phyloP scores from a whole-genome alignment of 2,888 invertebrate genomes.

The Cerceris ruficornis region DNA sequence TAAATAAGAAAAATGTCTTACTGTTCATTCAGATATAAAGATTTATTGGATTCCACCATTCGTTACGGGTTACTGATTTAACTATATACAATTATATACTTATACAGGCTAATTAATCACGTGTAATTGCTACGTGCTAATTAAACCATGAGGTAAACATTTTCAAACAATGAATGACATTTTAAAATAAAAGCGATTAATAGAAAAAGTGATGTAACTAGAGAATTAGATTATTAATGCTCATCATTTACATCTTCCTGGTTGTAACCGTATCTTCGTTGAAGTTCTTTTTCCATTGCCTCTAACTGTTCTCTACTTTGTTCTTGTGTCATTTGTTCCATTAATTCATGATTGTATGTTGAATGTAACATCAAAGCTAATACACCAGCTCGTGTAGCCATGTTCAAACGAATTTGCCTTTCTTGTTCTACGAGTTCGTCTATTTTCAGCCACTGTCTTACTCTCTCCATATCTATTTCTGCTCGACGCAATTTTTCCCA shows the following conservation, averaged over 20 bases:
- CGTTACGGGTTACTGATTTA: too few relatives aligned
- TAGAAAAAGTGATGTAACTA: too few relatives aligned
- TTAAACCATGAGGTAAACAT: too few relatives aligned
- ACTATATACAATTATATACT: too few relatives aligned
- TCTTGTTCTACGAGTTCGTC: constrained; percentile 98
- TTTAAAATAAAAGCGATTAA: too few relatives aligned
- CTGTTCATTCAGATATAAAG: too few relatives aligned
- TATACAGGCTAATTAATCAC: too few relatives aligned
- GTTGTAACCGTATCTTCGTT: constrained; percentile 71
- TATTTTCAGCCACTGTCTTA: constrained; percentile 94
- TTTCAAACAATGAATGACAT: too few relatives aligned
- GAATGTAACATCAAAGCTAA: constrained; percentile 97
- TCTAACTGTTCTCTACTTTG: constrained; percentile 83
- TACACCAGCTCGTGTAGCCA: constrained; percentile 93
- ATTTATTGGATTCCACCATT: too few relatives aligned
- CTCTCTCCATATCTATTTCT: constrained; percentile 97
- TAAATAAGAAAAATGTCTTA: too few relatives aligned
- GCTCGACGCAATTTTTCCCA: constrained; percentile 98
- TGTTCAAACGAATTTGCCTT: constrained; percentile 89
- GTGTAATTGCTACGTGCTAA: too few relatives aligned
- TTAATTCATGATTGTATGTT: constrained; percentile 96
- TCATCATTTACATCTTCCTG: constrained; percentile 50
- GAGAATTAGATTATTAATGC: constrained; percentile 22
- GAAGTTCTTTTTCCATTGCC: constrained; percentile 82
- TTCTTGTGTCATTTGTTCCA: constrained; percentile 87